Base-by-base conservation (phyloP, 1,140 invertebrate genomes). In the Drosophila repletoides region DNA sequence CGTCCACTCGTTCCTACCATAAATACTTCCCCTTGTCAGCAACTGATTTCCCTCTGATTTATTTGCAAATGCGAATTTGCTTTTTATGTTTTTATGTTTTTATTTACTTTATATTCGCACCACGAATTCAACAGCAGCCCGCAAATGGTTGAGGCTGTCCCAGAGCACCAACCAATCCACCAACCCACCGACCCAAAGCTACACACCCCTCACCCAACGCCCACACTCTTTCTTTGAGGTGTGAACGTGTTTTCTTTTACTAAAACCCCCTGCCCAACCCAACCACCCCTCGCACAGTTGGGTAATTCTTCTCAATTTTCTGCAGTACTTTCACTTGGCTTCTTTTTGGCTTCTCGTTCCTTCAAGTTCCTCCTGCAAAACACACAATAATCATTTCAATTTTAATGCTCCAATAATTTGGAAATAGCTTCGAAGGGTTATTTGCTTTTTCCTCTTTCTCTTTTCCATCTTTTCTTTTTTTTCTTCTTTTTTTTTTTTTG, bases 331-430 rank as follows among this genome's bases (percentile, higher is more conserved):
- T 86, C 79, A 79, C 74, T 79, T 77, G 56, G 61, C 74, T 74
- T 63, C 59, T 65, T 61, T 56, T 68, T 51, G 33, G 12, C 36
- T 24, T 31, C 43, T 58, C 43, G 4, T 43, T 41, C 7, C n/a
- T 15, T 43, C 12, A 10, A 19, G 5, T 22, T 26, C 5, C 43
- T 19, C 7, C 28, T 41, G 28, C 66, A 69, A 55, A 56, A 74
- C 66, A 86, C 68, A 86, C 72, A 87, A 80, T 86, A 86, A 80
- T 87, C 76, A 86, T 76, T 87, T 76, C 80, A 86, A 84, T 86
- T 87, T 86, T 86, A 84, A 86, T 86, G 80, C 80, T 86, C 80
- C 76, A 86, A 86, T 86, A 81, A 86, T 86, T 86, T 87, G 81
- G 61, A 70, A 86, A 86, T 86, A 72, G 65, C 70, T 51, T 4